Conservation (phyloP, 2,797 vertebrate species). For the Eulemur coronatus region DNA sequence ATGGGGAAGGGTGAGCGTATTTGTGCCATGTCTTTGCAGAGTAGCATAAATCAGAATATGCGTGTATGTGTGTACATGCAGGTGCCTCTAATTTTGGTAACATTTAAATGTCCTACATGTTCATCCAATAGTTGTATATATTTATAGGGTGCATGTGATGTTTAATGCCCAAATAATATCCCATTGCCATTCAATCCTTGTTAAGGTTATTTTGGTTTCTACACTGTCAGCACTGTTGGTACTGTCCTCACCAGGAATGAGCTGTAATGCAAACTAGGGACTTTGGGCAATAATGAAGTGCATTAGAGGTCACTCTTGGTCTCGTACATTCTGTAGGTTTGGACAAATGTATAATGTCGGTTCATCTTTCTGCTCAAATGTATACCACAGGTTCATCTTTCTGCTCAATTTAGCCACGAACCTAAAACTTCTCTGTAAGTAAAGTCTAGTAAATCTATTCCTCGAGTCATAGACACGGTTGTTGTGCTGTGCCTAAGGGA, state of each 20-base stretch:
- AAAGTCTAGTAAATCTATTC: not conserved
- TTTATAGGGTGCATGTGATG: too few species aligned
- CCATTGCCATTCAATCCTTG: not conserved
- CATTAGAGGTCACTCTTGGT: too few species aligned
- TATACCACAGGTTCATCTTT: not conserved
- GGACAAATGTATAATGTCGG: too few species aligned
- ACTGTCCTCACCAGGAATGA: not conserved
- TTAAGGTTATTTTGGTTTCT: not conserved
- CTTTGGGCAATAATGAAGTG: not conserved
- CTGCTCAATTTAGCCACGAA: not conserved
- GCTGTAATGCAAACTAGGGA: not conserved
- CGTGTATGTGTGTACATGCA: not conserved
- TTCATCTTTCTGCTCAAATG: too few species aligned
- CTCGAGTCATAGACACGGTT: not conserved
- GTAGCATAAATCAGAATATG: not conserved
- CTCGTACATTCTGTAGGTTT: too few species aligned
- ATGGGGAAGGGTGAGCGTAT: not conserved
- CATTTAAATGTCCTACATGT: not conserved
- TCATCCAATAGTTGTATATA: not conserved
- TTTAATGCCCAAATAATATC: not conserved
- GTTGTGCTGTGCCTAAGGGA: not conserved
- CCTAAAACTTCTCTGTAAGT: not conserved
- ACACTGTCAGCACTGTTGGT: fast-evolving
- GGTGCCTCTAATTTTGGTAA: not conserved
- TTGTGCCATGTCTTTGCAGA: too few species aligned